A percentile compares a stretch with the other conserved stretches of the same genome.
These are phyloP conservation scores for Diaphora mendica DNA, from an alignment of 2,888 invertebrate species.

Conservation along the genomic window DNA sequence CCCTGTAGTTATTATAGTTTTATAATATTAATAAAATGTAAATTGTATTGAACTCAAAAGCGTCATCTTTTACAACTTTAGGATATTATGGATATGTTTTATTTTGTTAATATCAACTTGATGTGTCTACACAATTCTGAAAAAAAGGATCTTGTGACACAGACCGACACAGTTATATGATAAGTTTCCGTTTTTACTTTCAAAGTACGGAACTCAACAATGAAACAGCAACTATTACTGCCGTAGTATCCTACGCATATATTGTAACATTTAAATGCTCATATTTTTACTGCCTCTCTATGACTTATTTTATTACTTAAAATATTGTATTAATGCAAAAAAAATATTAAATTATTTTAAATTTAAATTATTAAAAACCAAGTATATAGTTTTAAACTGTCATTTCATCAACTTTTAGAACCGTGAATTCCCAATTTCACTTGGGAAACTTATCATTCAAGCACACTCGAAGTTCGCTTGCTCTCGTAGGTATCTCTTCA, in stretches of 20 bases:
- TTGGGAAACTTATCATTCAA: conserved; percentile 78
- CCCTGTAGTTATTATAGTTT: no score
- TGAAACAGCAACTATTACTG: not conserved
- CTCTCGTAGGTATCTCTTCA: conserved; percentile 78
- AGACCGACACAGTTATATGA: no score
- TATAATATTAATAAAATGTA: no score
- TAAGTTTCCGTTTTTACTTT: not conserved
- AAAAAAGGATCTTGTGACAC: conserved; percentile 11
- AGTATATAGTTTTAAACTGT: conserved; percentile 37
- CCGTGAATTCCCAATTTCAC: conserved; percentile 64
- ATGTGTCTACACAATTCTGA: no score
- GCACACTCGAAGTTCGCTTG: conserved; percentile 76
- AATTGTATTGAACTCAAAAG: no score
- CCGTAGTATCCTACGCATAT: not conserved
- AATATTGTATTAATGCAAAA: not conserved
- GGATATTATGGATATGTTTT: no score
- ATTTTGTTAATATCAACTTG: no score
- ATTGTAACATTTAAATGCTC: not conserved
- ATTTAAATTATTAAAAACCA: no score
- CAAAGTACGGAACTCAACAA: not conserved
- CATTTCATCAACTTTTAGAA: conserved; percentile 70
- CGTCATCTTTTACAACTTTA: no score
- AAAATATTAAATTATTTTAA: no score
- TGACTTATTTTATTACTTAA: no score
- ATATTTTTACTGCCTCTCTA: not conserved